Conservation (phyloP, 2,797 vertebrate species). For the Sylvilagus floridanus region DNA sequence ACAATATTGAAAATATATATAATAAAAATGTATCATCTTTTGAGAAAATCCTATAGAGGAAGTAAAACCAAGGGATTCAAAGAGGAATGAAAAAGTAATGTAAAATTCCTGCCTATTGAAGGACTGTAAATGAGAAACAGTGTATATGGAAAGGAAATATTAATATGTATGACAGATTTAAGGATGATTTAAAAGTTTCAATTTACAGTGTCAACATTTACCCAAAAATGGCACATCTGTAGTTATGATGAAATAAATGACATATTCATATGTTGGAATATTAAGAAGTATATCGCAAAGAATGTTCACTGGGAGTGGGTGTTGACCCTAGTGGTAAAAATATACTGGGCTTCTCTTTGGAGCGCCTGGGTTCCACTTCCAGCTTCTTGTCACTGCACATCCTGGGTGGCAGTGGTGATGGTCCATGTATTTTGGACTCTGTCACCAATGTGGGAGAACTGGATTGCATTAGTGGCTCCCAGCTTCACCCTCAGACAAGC, state of each 20-base stretch:
- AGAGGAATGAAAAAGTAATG: not conserved
- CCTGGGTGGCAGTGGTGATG: no score
- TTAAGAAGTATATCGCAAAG: constrained; percentile 43
- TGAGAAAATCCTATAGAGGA: constrained; percentile 21
- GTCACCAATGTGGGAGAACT: no score
- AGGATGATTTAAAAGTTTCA: not conserved
- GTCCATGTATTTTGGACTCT: not conserved
- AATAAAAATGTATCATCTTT: constrained; percentile 31
- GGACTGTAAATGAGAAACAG: not conserved
- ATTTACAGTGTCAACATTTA: constrained; percentile 28
- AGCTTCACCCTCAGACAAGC: no score
- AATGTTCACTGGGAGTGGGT: not conserved
- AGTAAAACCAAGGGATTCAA: constrained; percentile 21
- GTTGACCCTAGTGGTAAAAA: no score
- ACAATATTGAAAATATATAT: constrained; percentile 8
- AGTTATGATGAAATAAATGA: not conserved
- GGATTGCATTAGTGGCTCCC: no score
- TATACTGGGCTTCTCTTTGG: no score
- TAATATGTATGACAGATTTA: constrained; percentile 31
- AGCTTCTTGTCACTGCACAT: no score
- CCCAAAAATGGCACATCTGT: not conserved
- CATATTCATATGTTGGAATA: not conserved
- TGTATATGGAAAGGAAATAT: not conserved
- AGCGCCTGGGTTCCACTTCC: no score
- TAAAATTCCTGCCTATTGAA: constrained; percentile 8